Base-by-base conservation (phyloP, 2,888 invertebrate genomes). In the Esperia sulphurella region DNA sequence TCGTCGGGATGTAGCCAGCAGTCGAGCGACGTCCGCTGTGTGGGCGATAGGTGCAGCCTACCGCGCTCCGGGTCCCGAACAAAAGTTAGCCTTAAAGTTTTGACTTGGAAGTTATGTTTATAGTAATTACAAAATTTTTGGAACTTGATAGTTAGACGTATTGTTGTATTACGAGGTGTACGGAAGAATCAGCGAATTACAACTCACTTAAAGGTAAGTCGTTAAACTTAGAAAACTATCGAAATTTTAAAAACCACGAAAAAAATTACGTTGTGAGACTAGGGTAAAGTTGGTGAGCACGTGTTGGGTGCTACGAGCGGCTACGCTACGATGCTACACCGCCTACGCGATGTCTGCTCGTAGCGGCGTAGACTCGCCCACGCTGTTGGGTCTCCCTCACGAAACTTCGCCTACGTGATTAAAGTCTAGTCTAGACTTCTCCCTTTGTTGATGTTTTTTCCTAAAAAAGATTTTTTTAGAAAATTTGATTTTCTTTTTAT, bases 331-430 rank as follows among this genome's bases (percentile, higher is more conserved):
- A 45, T 57, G 76, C 76, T 77, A 85, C 79, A 70, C 63, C 76
- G 78, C 86, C 87, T 85, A 87, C 86, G 82, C 83, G 66, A 57
- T 57, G 83, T 82, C 85, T 86, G 75, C 33, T 66, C 83, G 83
- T 81, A 84, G 83, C 78, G 56, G 62, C 71, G 79, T 75, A 88
- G 88, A 88, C 87, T 83, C 87, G 81, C 88, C 87, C 79, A 83
- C 87, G 81, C 84, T 61, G 83, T 61, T 61, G 59, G 54, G 60
- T 59, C 63, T 72, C 71, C 61, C 68, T 58, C 54, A 58, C 64
- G 51, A 35, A 59, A 61, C 58, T 62, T 59, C 48, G 53, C 48
- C 58, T 65, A 68, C 64, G 57, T 59, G 55, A 59, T 48, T 39
- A 35, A 10, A 35, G 35, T 35, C 21, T 21, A 21, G 21, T n/a